A percentile compares a stretch with the other conserved stretches of the same genome.
These are phyloP conservation scores for Leistus spinibarbis DNA, from an alignment of 2,888 invertebrate species.

Conservation along the genomic window DNA sequence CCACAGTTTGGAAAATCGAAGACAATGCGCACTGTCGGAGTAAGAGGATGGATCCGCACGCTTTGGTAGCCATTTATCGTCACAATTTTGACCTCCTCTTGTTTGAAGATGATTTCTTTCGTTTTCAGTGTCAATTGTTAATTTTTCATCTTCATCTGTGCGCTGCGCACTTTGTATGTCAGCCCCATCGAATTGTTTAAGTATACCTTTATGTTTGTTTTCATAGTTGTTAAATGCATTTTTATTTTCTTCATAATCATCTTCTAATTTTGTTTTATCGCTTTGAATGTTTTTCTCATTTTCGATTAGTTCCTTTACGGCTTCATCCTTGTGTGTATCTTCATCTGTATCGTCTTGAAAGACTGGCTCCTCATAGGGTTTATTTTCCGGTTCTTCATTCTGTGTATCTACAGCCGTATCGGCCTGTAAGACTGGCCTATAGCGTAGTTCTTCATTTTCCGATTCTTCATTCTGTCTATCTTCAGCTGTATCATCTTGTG, in stretches of 20 bases:
- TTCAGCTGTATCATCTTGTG: no score
- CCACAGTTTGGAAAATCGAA: constrained; percentile 61
- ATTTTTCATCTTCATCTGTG: background rate
- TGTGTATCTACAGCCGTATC: background rate
- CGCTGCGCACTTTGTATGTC: background rate
- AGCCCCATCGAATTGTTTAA: background rate
- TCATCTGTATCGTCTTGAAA: no score
- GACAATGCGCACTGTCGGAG: constrained; percentile 60
- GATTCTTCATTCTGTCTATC: no score
- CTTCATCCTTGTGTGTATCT: no score
- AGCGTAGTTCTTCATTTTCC: no score
- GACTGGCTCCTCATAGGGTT: no score
- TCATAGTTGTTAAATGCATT: background rate
- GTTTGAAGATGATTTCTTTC: constrained; percentile 20
- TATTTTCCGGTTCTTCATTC: background rate
- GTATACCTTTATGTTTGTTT: background rate
- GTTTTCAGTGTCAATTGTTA: background rate
- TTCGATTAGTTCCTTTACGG: no score
- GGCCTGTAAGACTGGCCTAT: no score
- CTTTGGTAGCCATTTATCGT: constrained; percentile 53
- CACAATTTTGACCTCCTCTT: constrained; percentile 61
- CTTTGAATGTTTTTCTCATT: background rate
- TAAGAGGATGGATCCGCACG: constrained; percentile 54
- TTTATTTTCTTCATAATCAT: background rate
- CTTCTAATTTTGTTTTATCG: background rate